phyloP scores from a whole-genome alignment of 2,888 invertebrate species.

The Eledona agricola region DNA sequence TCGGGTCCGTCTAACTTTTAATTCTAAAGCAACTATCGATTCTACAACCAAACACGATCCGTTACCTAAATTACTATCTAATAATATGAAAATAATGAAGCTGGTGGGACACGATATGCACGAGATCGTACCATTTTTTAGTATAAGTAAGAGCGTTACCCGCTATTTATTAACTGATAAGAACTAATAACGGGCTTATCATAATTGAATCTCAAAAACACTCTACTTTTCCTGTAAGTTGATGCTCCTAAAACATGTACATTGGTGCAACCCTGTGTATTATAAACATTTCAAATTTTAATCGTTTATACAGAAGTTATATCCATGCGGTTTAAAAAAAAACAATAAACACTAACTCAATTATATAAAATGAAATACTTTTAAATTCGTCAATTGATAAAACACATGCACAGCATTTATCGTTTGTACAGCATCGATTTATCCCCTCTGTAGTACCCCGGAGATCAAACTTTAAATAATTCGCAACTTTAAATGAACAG shows the following conservation, averaged over 20 bases:
- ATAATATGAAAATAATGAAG: constrained; percentile 48
- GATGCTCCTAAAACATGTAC: constrained; percentile 21
- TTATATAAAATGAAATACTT: no score
- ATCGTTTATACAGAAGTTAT: no score
- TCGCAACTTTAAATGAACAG: no score
- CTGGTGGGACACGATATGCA: constrained; percentile 51
- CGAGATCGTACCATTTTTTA: constrained; percentile 50
- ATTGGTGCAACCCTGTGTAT: constrained; percentile 2
- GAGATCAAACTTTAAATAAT: no score
- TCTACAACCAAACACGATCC: constrained; percentile 15
- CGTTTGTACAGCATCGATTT: no score
- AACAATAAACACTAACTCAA: no score
- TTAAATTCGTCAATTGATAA: no score
- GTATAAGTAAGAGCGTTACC: constrained; percentile 51
- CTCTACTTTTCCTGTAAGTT: constrained; percentile 27
- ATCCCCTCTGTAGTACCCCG: no score
- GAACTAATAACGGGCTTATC: constrained; percentile 59
- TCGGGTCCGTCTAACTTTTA: not conserved
- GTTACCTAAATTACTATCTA: constrained; percentile 36
- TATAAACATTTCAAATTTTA: no score
- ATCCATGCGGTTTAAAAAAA: no score
- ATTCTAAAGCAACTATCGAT: constrained; percentile 9
- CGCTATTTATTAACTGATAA: constrained; percentile 60
- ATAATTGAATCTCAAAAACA: constrained; percentile 61
- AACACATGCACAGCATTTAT: no score